A percentile compares a stretch with the other conserved stretches of the same genome.
Conservation (phyloP, 1,140 invertebrate genomes). For the Ceratoteleas bidentatus region DNA sequence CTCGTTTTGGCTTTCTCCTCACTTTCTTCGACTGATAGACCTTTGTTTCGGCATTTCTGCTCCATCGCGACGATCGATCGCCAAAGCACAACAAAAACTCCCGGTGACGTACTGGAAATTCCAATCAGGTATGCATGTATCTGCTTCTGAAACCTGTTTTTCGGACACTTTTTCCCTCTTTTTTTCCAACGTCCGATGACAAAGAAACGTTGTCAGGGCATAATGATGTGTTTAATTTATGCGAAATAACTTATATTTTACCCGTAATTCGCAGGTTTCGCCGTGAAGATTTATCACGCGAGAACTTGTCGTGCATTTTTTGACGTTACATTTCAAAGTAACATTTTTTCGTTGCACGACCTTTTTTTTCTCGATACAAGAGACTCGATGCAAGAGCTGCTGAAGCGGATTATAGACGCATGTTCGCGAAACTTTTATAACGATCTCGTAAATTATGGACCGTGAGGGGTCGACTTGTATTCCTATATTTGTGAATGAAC, state of each 20-base stretch:
- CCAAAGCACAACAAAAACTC: constrained; percentile 16
- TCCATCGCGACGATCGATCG: not conserved
- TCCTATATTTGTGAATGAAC: constrained; percentile 53
- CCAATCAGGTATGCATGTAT: constrained; percentile 19
- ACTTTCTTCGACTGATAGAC: constrained; percentile 17
- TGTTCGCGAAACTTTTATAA: constrained; percentile 30
- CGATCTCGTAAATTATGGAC: constrained; percentile 50
- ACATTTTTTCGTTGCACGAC: not conserved
- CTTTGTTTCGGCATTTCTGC: constrained; percentile 27
- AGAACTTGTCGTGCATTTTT: too few relatives aligned
- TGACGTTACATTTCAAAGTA: too few relatives aligned
- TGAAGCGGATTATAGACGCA: not conserved
- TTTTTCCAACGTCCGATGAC: not conserved
- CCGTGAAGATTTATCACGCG: not conserved
- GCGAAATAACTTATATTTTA: not conserved
- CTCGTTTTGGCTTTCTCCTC: constrained; percentile 18
- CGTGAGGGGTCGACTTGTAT: constrained; percentile 21
- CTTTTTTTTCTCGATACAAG: not conserved
- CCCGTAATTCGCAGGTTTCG: not conserved
- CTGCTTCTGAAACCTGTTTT: constrained; percentile 11
- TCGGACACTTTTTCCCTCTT: not conserved
- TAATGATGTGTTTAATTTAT: not conserved
- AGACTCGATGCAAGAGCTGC: not conserved
- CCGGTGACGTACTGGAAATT: constrained; percentile 17
- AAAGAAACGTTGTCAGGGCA: not conserved